phyloP scores from a whole-genome alignment of 2,888 invertebrate genomes.

The Thysanoteuthis rhombus region DNA sequence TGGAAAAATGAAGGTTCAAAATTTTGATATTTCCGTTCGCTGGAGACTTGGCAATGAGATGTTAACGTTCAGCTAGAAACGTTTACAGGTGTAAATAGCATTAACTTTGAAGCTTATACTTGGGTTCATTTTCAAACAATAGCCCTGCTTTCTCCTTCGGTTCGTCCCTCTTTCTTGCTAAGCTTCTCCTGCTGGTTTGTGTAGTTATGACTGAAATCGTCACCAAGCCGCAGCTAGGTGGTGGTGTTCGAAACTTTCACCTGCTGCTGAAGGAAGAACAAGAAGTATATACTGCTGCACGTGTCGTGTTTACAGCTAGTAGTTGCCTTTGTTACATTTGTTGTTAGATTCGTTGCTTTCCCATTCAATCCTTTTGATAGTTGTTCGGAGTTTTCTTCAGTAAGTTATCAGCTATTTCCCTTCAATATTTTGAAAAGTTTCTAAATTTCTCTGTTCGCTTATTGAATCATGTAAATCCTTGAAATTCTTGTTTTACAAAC shows the following conservation, averaged over 20 bases:
- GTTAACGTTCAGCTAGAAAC: neutral
- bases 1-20: too few relatives aligned
- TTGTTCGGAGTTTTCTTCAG: too few relatives aligned
- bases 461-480: too few relatives aligned
- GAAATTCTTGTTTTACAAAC: too few relatives aligned
- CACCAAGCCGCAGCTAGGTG: neutral
- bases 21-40: neutral
- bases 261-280: neutral
- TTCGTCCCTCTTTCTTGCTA: neutral
- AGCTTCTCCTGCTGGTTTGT: neutral
- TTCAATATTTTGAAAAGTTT: too few relatives aligned
- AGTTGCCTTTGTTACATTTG: neutral
- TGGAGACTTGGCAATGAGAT: neutral
- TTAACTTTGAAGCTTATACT: too few relatives aligned
- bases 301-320: neutral
- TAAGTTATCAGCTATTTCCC: too few relatives aligned
- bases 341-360: neutral
- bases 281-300: neutral
- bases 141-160: neutral
- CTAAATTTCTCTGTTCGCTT: too few relatives aligned
- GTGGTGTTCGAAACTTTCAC: neutral
- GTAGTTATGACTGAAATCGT: neutral
- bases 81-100: neutral
- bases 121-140: neutral
- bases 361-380: neutral